Base-by-base conservation (phyloP, 1,140 invertebrate species). In the Geopemphigus sp. region DNA sequence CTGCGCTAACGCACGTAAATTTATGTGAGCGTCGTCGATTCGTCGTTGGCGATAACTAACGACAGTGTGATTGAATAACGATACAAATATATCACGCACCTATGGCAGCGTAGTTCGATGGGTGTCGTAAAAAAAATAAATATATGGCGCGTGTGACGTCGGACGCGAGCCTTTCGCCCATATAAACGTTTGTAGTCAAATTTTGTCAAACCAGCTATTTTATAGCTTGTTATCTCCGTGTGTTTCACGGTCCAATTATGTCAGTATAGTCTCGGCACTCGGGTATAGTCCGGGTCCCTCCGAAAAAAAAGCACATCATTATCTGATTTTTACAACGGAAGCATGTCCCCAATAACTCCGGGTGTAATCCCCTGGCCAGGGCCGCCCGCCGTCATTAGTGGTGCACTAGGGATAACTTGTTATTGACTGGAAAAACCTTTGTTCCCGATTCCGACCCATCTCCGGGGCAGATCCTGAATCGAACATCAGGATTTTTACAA, bases 241-340 rank as follows among this genome's bases (percentile, higher is more conserved):
- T 50, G 26, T 70, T 70, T 70, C 66, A 70, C 45, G 32, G 32
- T 39, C 32, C 32, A 39, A 39, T 39, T 39, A 39, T 39, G 32
- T 39, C 32, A 8, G 32, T 39, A 39, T 8, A 39, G 32, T 39
- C 32, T 39, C 32, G 32, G 32, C 32, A 39, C 22, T 14, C n/a
- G 12, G 64, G 64, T 68, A 39, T 39, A 8, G 32, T 39, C 32
- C 3, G 3, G 32, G 32, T 3, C 8, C 32, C 32, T 39, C 64
- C 39, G 5, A 1, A 24, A 64, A 68, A 70, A 70, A 70, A 53
- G 45, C 66, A 70, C 66, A 70, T 70, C 66, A 70, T 70, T 70
- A 70, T 70, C 66, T 19, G 66, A 70, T 53, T 70, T 68, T 70
- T 70, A 70, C 47, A 53, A 53, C 66, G 47, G 66, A 53, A 70